phyloP scores from a whole-genome alignment of 2,888 invertebrate species.

The Dasysyrphus albostriatus region DNA sequence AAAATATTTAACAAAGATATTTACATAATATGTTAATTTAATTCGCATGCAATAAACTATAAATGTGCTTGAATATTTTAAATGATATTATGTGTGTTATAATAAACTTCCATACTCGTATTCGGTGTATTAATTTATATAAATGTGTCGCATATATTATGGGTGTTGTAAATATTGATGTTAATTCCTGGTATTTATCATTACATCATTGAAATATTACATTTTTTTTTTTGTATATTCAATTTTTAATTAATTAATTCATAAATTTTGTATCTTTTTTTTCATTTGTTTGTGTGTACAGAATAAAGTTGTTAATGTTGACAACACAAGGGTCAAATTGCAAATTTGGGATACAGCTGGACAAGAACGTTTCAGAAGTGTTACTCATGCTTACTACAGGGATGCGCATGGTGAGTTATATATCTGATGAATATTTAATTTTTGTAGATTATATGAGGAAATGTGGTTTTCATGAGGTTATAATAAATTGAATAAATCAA shows the following conservation, averaged over 20 bases:
- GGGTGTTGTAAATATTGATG: not conserved
- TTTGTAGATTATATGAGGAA: not conserved
- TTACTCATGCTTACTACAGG: slow-evolving; percentile 96
- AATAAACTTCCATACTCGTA: not conserved
- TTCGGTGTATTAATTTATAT: not conserved
- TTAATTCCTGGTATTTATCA: not conserved
- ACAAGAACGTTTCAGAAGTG: slow-evolving; percentile 96
- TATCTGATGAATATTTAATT: not conserved
- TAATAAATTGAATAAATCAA: not conserved
- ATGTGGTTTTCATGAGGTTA: not conserved
- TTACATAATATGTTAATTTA: not conserved
- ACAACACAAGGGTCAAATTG: slow-evolving; percentile 94
- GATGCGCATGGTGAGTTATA: slow-evolving; percentile 95
- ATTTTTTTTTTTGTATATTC: not conserved
- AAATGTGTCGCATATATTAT: not conserved
- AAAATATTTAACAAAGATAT: not conserved
- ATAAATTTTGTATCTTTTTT: not conserved
- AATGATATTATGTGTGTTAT: not conserved
- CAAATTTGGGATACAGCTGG: slow-evolving; percentile 99
- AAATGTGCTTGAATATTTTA: not conserved
- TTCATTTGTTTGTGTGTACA: slow-evolving; percentile 83
- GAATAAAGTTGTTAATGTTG: slow-evolving; percentile 94
- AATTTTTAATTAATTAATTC: not conserved
- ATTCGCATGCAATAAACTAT: not conserved
- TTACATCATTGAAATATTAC: not conserved